Percentiles rank a stretch among this genome's conserved stretches.
These are phyloP conservation scores for Corella eumyota DNA, from an alignment of 23 tunicate genomes.

Conservation along the genomic window DNA sequence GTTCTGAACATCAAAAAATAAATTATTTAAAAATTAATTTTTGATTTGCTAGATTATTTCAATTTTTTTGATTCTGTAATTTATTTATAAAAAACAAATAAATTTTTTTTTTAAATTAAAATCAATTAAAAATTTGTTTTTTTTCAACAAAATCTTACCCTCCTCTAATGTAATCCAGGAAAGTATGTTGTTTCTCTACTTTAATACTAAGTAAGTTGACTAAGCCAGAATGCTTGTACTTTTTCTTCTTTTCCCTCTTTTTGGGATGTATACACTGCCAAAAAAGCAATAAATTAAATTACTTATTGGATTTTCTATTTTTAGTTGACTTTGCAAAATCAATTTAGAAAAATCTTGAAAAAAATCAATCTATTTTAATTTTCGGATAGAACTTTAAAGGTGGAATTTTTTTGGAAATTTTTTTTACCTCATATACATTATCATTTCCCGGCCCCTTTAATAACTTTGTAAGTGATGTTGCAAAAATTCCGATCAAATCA, in stretches of 20 bases:
- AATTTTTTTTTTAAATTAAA: too few relatives aligned
- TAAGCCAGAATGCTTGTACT: conserved; percentile 73
- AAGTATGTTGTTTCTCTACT: conserved; percentile 40
- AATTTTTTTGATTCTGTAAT: too few relatives aligned
- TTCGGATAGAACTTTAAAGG: not conserved
- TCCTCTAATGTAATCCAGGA: conserved; percentile 73
- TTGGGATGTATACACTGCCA: conserved; percentile 79
- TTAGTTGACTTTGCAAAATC: not conserved
- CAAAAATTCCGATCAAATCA: conserved; percentile 74
- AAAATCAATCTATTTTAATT: not conserved
- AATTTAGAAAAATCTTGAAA: not conserved
- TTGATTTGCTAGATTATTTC: too few relatives aligned
- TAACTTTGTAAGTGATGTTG: conserved; percentile 46
- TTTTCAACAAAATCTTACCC: conserved; percentile 62
- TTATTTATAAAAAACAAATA: too few relatives aligned
- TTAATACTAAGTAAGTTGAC: conserved; percentile 31
- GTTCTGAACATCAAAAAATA: conserved; percentile 32
- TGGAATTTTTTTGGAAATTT: too few relatives aligned
- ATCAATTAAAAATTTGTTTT: too few relatives aligned
- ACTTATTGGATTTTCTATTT: not conserved
- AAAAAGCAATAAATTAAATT: not conserved
- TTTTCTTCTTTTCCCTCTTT: conserved; percentile 76
- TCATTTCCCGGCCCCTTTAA: conserved; percentile 53
- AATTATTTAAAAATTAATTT: too few relatives aligned
- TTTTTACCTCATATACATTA: conserved; percentile 82